Base-by-base conservation (phyloP, 2,113 vertebrate genomes). In the Nothocercus julius region DNA sequence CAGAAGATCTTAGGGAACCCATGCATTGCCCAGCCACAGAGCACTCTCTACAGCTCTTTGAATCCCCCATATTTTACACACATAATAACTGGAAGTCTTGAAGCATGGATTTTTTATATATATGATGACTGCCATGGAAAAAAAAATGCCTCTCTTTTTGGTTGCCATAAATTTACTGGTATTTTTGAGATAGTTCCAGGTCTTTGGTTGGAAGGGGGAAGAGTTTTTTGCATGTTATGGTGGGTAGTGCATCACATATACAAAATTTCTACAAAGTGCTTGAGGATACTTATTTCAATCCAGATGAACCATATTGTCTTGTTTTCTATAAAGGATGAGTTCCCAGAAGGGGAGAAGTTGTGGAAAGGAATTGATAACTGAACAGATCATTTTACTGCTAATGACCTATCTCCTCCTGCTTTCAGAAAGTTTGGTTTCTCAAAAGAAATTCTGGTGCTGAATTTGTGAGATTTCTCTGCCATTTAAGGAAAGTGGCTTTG, bases 331-430 rank as follows among this genome's bases (percentile, higher is more conserved):
- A n/a, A 93, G 80, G 59, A 94, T 62, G 42, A 75, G 90, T 95
- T 90, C 80, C 77, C 38, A 68, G 32, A 34, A 75, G 69, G 51
- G 69, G 36, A 90, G 62, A 51, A 6, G 54, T 21, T 84, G 64
- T 72, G 83, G 63, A 78, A 80, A 87, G 30, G 68, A 91, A 87
- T 58, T 89, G 59, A 73, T 93, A 68, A 44, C 68, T 8, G 15
- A 72, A 82, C 62, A 92, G 91, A 94, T 42, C 61, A 68, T 93
- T 93, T 80, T 81, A 69, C 80, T n/a, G 67, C 72, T 69, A 78
- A 85, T 76, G 36, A 90, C 51, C 53, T 54, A 11, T 73, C 62
- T 81, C 74, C 51, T 59, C 18, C 19, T 22, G 25, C 40, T 63
- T 79, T 53, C 72, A 21, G 70, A 90, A 61, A 68, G 69, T 79